phyloP scores from a whole-genome alignment of 2,888 invertebrate genomes.

The Agonopterix arenella region DNA sequence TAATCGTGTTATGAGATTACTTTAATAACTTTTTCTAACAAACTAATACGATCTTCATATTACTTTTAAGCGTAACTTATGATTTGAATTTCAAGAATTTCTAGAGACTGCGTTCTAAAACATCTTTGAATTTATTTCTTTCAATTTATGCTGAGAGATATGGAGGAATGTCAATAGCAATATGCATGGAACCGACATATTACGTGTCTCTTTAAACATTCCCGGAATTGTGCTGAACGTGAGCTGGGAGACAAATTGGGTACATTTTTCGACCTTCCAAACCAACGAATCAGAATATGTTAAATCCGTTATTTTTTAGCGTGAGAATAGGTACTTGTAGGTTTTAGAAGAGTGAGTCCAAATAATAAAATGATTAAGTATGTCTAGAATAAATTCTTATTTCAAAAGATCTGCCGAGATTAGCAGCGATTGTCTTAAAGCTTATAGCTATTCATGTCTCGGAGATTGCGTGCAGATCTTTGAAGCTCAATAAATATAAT shows the following conservation, averaged over 20 bases:
- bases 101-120: conserved; percentile 1
- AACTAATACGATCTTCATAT: background rate
- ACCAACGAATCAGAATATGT: conserved; percentile 38
- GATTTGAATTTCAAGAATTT: conserved; percentile 1
- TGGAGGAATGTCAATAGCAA: conserved; percentile 29
- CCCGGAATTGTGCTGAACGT: conserved; percentile 44
- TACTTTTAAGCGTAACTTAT: background rate
- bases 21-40: background rate
- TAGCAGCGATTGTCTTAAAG: conserved; percentile 9
- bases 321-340: conserved; percentile 7
- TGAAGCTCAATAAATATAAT: conserved; percentile 40
- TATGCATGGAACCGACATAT: conserved; percentile 43
- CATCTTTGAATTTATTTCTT: conserved; percentile 9
- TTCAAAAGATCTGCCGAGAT: background rate
- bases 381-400: background rate
- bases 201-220: conserved; percentile 43
- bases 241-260: conserved; percentile 46
- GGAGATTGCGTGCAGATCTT: conserved; percentile 27
- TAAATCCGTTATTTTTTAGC: conserved; percentile 32
- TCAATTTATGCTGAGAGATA: conserved; percentile 16
- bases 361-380: background rate
- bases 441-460: conserved; percentile 10
- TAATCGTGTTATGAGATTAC: conserved; percentile 10
- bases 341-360: background rate
- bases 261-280: conserved; percentile 35